Base-by-base conservation (phyloP, 2,888 invertebrate species). In the Microplitis manilae region DNA sequence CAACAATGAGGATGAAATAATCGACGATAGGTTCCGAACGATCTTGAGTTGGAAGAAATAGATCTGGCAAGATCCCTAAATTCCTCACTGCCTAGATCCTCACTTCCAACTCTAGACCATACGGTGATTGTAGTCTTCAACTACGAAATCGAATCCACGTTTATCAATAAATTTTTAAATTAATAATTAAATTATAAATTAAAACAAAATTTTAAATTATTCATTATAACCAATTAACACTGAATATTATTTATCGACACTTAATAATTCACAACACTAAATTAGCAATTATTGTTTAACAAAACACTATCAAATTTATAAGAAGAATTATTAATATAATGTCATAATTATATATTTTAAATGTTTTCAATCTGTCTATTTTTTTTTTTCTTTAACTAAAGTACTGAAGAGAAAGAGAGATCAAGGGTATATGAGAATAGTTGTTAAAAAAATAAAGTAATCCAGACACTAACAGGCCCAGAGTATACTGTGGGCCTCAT, bases 11-110 rank as follows among this genome's bases (percentile, higher is more conserved):
- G 67, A 73, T 70, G 65, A 71, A 69, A 75, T 38, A 30, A 75
- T 68, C 17, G 73, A 73, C 5, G 73, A 65, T 39, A 80, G 64
- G 30, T 75, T 77, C 87, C 86, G 77, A 82, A 81, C 80, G 81
- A 89, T 90, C 86, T 88, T 93, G 92, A 94, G 93, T 93, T 93
- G 94, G 93, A 94, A 94, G 93, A 93, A 93, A 93, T 93, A 94
- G 94, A 94, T 94, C 94, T 94, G 94, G 93, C 93, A 93, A 85
- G 83, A 87, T 85, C 83, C 80, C 81, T 81, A 78, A 81, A 83
- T 69, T 74, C 76, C 84, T 85, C 86, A 87, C 86, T 93, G 92
- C 91, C 92, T 88, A 93, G 93, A 93, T 92, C 93, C 91, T 91
- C 92, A 91, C 92, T 93, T 93, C 93, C 93, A 93, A 92, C 93